Base-by-base conservation (phyloP, 2,113 vertebrate species). In the Xyrauchen texanus region DNA sequence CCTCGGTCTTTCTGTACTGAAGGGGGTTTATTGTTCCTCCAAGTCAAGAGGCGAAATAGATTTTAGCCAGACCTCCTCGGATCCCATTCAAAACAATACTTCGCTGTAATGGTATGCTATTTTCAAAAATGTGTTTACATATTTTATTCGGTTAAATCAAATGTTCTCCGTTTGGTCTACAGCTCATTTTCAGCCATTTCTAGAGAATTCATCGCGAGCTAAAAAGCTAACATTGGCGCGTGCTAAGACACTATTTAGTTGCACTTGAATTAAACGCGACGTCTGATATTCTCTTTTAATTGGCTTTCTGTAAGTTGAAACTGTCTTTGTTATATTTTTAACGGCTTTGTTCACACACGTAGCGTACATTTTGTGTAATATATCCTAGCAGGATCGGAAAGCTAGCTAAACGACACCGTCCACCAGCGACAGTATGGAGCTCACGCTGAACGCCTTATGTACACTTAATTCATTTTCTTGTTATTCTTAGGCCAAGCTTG, bases 11-110 rank as follows among this genome's bases (percentile, higher is more conserved):
- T 88, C 85, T 87, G 88, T 90, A 85, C 81, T 86, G 70, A 88
- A 88, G 58, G 68, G 58, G 92, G 79, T 91, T 91, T 93, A 92
- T 93, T 94, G 92, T 94, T 92, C 92, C 91, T 93, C 89, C 86
- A 89, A 89, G 89, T 87, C 82, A 70, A 86, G 88, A 89, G 85
- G 86, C 82, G 81, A 89, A 90, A 88, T 89, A 90, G 84, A 88
- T 90, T 34, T 34, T 84, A 77, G 79, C 65, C 9, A 83, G 83
- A 82, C 76, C 60, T 84, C 87, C 81, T 73, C 63, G 62, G 85
- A 89, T 83, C 82, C 51, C 83, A 86, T 83, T 90, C 83, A 86
- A 81, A 90, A 84, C 80, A 34, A 85, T 64, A 64, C 77, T 69
- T 68, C 79, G 78, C 81, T 72, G 85, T 89, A 90, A 94, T 93